Evolutionary conservation across 2,113 vertebrate genomes (phyloP).

Genomic region (Corythoichthys intestinalis): DNA sequence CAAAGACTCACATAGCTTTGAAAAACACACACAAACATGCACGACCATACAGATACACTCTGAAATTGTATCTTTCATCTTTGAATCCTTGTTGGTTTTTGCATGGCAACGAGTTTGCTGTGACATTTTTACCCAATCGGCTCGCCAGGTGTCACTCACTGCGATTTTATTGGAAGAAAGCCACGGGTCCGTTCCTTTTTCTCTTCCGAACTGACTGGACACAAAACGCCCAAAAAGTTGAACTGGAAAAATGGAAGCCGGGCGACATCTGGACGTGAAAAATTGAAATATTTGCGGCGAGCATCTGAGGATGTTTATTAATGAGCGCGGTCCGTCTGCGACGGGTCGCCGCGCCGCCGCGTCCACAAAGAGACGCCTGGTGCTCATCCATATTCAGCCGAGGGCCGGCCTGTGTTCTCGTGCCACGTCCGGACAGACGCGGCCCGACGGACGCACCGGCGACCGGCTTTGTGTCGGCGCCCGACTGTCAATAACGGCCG

Average conservation of each 20-base stretch:
- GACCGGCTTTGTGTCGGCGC: slow-evolving; percentile 51
- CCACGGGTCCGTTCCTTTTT: background rate
- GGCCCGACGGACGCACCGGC: slow-evolving; percentile 29
- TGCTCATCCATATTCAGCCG: slow-evolving; percentile 70
- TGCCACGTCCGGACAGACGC: slow-evolving; percentile 57
- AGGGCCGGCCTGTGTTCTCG: slow-evolving; percentile 52
- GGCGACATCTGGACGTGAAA: background rate
- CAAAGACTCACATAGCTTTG: too few species aligned
- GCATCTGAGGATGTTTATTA: slow-evolving; percentile 79
- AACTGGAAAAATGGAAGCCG: background rate
- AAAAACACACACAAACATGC: background rate
- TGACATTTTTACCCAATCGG: background rate
- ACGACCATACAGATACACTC: background rate
- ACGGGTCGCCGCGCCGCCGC: slow-evolving; percentile 39
- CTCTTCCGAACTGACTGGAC: background rate
- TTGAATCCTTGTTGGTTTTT: background rate
- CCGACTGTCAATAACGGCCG: background rate
- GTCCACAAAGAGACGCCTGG: slow-evolving; percentile 57
- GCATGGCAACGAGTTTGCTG: background rate
- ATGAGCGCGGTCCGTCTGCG: slow-evolving; percentile 57
- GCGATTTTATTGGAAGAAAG: background rate
- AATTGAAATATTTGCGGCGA: slow-evolving; percentile 1
- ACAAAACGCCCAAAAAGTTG: background rate
- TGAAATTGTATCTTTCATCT: background rate
- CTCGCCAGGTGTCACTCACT: background rate